Evolutionary conservation across 2,113 vertebrate genomes (phyloP).

Genomic region (Beaufortia kweichowensis): DNA sequence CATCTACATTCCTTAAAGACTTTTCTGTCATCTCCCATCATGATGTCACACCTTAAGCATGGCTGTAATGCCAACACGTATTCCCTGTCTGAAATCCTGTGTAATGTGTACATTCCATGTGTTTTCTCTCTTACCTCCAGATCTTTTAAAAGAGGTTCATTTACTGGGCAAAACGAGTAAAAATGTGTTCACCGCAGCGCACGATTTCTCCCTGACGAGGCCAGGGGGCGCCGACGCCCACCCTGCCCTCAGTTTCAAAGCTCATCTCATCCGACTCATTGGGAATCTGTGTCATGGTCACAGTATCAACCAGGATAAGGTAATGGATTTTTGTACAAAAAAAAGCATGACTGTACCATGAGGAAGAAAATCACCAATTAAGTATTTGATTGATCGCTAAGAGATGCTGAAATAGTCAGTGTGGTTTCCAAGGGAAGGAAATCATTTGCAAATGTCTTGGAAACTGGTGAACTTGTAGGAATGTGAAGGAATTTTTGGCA

Average conservation of each 20-base stretch:
- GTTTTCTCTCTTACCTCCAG: constrained; percentile 64
- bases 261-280: constrained; percentile 90
- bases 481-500: constrained; percentile 35
- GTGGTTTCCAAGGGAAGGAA: constrained; percentile 13
- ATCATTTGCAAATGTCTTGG: constrained; percentile 19
- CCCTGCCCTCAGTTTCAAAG: constrained; percentile 84
- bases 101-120: constrained; percentile 29
- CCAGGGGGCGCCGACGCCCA: constrained; percentile 70
- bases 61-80: background rate
- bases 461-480: constrained; percentile 8
- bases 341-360: constrained; percentile 1
- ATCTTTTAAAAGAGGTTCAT: constrained; percentile 82
- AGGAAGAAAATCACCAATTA: background rate
- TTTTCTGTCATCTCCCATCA: constrained; percentile 38
- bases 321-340: constrained; percentile 48
- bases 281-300: constrained; percentile 91
- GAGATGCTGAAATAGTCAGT: constrained; percentile 3
- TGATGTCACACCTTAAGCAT: constrained; percentile 17
- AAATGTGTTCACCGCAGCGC: constrained; percentile 81
- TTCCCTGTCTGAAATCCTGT: background rate
- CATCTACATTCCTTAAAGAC: constrained; percentile 25
- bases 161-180: constrained; percentile 78
- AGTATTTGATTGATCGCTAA: background rate
- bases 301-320: constrained; percentile 88
- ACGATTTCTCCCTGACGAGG: constrained; percentile 67